Conservation (phyloP, 2,113 vertebrate species). For the Calyptomena viridis region DNA sequence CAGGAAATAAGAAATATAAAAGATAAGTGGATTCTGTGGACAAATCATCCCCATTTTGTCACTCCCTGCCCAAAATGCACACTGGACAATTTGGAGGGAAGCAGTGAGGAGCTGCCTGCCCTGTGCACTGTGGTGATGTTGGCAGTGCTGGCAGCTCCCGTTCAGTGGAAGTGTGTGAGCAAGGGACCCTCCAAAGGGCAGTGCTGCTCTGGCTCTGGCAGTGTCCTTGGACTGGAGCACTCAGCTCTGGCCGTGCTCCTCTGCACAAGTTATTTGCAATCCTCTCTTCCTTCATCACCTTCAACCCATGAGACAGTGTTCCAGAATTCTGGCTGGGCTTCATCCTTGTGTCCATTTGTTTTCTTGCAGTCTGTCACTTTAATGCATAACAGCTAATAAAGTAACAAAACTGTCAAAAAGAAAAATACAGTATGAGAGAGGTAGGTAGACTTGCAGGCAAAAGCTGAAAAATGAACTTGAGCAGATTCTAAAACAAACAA, state of each 20-base stretch:
- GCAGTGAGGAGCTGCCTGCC: background rate
- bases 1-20: background rate
- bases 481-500: background rate
- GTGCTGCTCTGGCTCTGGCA: background rate
- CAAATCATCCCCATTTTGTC: background rate
- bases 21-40: background rate
- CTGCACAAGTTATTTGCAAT: background rate
- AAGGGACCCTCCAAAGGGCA: background rate
- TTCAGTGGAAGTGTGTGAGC: background rate
- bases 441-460: background rate
- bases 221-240: background rate
- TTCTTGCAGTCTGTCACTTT: background rate
- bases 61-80: too few species aligned
- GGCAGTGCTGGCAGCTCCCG: background rate
- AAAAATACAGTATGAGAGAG: background rate
- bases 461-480: background rate
- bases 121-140: background rate
- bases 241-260: background rate
- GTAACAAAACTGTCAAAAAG: background rate
- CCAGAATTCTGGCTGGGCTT: background rate
- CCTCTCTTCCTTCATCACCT: slow-evolving; percentile 18
- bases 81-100: background rate
- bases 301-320: background rate
- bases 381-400: slow-evolving; percentile 14
- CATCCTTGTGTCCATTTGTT: background rate